Conservation (phyloP, 2,888 invertebrate species). For the Agonopterix arenella region DNA sequence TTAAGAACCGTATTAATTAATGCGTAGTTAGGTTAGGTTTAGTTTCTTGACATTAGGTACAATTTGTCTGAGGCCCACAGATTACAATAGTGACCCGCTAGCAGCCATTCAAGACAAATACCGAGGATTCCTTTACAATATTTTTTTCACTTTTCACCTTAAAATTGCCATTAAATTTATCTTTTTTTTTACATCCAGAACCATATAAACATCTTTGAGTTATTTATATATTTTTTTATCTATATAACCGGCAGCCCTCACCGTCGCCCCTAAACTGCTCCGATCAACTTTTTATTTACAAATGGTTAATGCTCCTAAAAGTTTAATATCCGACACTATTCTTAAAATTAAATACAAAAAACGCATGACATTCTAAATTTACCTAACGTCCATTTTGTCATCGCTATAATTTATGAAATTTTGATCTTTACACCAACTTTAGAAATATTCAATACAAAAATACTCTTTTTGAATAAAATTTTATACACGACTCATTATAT, state of each 20-base stretch:
- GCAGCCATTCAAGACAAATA: slow-evolving; percentile 71
- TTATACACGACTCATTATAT: slow-evolving; percentile 73
- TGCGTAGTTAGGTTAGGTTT: slow-evolving; percentile 72
- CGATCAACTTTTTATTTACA: slow-evolving; percentile 78
- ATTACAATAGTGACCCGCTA: slow-evolving; percentile 72
- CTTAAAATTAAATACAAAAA: slow-evolving; percentile 79
- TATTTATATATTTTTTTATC: slow-evolving; percentile 76
- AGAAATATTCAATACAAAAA: slow-evolving; percentile 79
- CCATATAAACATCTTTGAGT: slow-evolving; percentile 78
- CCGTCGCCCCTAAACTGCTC: slow-evolving; percentile 44
- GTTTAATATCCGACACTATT: slow-evolving; percentile 79
- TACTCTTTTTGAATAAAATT: slow-evolving; percentile 78
- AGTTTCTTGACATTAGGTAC: slow-evolving; percentile 59
- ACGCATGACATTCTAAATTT: slow-evolving; percentile 74
- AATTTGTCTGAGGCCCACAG: slow-evolving; percentile 69
- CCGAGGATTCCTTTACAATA: slow-evolving; percentile 64
- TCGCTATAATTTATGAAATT: slow-evolving; percentile 77
- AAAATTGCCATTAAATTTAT: slow-evolving; percentile 69
- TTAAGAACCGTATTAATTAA: slow-evolving; percentile 73
- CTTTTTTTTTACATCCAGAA: slow-evolving; percentile 72
- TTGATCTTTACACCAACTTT: slow-evolving; percentile 78
- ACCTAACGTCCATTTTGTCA: slow-evolving; percentile 71
- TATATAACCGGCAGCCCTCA: slow-evolving; percentile 57
- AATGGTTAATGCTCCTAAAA: slow-evolving; percentile 84
- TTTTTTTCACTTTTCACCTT: slow-evolving; percentile 51